Conservation (phyloP, 2,797 vertebrate genomes). For the Orientallactaga sibirica region DNA sequence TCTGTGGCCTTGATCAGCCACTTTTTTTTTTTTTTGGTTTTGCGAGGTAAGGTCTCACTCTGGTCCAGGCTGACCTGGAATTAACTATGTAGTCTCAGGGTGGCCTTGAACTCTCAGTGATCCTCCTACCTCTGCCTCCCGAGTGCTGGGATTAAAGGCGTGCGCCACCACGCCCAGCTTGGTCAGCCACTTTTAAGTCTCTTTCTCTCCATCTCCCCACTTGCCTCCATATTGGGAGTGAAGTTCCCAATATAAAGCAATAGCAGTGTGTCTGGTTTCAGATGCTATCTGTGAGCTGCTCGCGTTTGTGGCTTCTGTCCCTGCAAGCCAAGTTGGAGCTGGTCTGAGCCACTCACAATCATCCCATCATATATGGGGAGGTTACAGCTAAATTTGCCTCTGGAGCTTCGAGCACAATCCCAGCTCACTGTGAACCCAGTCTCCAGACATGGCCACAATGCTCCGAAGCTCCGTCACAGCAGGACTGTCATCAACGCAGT, state of each 20-base stretch:
- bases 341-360: not conserved
- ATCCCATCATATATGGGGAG: not conserved
- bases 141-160: too few species aligned
- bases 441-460: not conserved
- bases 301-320: not conserved
- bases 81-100: too few species aligned
- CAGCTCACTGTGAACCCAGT: slow-evolving; percentile 15
- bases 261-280: slow-evolving; percentile 10
- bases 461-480: slow-evolving; percentile 15
- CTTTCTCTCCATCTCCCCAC: not conserved
- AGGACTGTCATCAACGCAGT: slow-evolving; percentile 88
- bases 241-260: not conserved
- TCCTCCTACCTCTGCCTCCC: too few species aligned
- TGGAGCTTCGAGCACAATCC: not conserved
- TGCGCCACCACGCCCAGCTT: too few species aligned
- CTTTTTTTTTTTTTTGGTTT: not conserved
- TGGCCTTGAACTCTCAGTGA: too few species aligned
- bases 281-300: not conserved
- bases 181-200: not conserved
- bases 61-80: too few species aligned
- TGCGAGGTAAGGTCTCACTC: too few species aligned
- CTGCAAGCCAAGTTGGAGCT: not conserved
- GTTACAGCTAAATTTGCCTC: not conserved
- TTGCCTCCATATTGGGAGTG: not conserved
- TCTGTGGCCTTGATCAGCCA: not conserved